These are phyloP conservation scores for Lottia gigantea DNA, from an alignment of 2,888 invertebrate genomes.

Conservation along the genomic window DNA sequence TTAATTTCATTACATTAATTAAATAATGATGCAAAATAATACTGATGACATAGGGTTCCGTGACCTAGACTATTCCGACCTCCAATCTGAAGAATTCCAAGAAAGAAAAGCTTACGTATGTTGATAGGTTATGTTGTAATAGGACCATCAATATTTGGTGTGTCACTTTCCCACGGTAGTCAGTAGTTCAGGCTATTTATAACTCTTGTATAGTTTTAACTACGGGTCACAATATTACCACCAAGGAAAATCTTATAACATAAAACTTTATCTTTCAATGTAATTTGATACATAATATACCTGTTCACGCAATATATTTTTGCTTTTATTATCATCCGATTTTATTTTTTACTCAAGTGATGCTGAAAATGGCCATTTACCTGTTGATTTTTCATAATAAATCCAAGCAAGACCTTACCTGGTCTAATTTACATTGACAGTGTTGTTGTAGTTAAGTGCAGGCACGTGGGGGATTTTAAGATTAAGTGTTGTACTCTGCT, in stretches of 20 bases:
- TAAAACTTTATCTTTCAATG: background rate
- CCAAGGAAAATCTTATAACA: no score
- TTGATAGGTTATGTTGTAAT: background rate
- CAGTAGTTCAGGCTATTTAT: background rate
- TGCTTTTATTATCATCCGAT: background rate
- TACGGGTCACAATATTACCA: background rate
- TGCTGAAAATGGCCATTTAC: constrained; percentile 2
- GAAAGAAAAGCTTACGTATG: background rate
- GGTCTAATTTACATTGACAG: no score
- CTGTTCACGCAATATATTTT: background rate
- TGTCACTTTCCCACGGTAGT: constrained; percentile 6
- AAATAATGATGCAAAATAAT: no score
- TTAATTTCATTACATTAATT: no score
- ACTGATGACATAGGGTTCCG: no score
- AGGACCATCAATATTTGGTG: constrained; percentile 1
- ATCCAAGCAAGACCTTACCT: no score
- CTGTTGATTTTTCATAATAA: background rate
- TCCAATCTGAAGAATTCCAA: no score
- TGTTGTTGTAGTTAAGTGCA: background rate
- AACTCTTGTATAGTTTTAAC: background rate
- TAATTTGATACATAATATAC: background rate
- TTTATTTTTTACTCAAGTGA: background rate
- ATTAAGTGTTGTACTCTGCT: background rate
- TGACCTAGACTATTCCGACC: no score
- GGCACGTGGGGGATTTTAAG: background rate